phyloP scores from a whole-genome alignment of 2,888 invertebrate genomes.

The Lissonota sp. region DNA sequence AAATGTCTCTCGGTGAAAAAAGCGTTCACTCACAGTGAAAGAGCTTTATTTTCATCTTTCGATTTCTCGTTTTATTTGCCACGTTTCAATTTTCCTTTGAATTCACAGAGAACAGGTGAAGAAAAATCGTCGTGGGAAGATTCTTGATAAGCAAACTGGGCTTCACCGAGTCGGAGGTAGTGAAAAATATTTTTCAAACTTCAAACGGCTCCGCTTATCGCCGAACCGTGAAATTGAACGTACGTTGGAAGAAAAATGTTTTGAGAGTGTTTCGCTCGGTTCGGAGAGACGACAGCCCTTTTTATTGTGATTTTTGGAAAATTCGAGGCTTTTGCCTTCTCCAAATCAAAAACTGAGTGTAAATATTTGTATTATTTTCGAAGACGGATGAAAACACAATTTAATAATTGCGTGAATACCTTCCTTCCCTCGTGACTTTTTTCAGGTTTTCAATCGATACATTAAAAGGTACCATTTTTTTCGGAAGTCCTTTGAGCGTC shows the following conservation, averaged over 20 bases:
- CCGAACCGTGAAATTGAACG: constrained; percentile 12
- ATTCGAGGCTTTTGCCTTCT: not conserved
- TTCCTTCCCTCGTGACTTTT: too few species aligned
- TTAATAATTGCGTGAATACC: too few species aligned
- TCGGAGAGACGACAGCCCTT: not conserved
- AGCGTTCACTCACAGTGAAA: not conserved
- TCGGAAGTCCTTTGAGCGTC: too few species aligned
- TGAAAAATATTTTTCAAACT: constrained; percentile 9
- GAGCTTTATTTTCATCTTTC: not conserved
- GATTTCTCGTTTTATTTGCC: not conserved
- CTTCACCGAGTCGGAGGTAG: not conserved
- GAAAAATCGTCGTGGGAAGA: not conserved
- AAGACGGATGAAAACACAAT: too few species aligned
- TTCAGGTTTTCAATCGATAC: too few species aligned
- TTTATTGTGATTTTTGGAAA: not conserved
- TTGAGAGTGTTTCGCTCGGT: not conserved
- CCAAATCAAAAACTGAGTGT: too few species aligned
- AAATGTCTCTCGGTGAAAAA: not conserved
- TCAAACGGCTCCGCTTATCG: not conserved
- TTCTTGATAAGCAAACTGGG: not conserved
- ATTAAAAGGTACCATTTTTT: too few species aligned
- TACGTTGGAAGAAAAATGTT: not conserved
- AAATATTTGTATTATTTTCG: too few species aligned
- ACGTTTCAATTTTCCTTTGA: not conserved
- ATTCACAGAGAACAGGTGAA: not conserved